Conservation (phyloP, 1,140 invertebrate genomes). For the Maconellicoccus hirsutus region DNA sequence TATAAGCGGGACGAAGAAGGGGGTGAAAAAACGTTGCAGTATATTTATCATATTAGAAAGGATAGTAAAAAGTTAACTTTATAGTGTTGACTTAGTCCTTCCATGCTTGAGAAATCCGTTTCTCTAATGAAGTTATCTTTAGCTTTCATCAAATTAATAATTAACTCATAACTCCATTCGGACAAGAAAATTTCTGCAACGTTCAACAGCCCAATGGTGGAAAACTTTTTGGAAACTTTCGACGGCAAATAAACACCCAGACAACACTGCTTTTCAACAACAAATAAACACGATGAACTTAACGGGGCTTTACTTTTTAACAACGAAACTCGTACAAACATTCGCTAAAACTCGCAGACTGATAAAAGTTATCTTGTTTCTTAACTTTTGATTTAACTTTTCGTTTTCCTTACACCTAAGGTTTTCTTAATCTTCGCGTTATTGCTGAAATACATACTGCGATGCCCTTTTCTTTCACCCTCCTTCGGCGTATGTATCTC, state of each 20-base stretch:
- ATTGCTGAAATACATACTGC: background rate
- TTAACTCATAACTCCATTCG: conserved; percentile 8
- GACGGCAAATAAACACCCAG: conserved; percentile 2
- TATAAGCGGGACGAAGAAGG: too few species aligned
- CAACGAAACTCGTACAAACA: conserved; percentile 1
- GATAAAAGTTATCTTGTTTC: conserved; percentile 9
- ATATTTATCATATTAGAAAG: background rate
- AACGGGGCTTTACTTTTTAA: conserved; percentile 6
- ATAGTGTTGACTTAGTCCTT: background rate
- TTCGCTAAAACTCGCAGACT: background rate
- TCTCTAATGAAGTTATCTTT: conserved; percentile 9
- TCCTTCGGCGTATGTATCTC: too few species aligned
- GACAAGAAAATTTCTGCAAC: conserved; percentile 8
- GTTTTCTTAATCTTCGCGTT: background rate
- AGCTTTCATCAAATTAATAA: conserved; percentile 6
- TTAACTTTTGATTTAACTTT: conserved; percentile 8
- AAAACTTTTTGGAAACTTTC: conserved; percentile 9
- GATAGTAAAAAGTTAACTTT: background rate
- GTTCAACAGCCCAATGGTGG: background rate
- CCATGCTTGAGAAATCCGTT: background rate
- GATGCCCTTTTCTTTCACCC: too few species aligned
- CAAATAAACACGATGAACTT: conserved; percentile 4
- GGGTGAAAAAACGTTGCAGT: too few species aligned
- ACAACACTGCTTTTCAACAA: background rate
- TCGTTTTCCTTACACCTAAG: background rate